Conservation (phyloP, 1,140 invertebrate species). For the Proales similis region DNA sequence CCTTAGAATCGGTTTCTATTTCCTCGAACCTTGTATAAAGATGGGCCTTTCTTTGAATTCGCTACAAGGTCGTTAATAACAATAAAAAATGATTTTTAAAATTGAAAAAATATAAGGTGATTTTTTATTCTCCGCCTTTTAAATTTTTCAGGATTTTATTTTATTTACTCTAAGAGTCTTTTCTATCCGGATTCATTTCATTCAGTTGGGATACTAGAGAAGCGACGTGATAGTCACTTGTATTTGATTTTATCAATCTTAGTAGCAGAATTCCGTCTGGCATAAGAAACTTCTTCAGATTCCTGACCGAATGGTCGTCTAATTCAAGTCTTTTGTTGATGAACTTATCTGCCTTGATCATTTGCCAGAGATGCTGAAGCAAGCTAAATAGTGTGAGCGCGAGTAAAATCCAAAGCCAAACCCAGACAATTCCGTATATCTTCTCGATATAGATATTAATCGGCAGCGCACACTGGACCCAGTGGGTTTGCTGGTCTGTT, state of each 20-base stretch:
- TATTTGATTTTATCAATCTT: conserved; percentile 24
- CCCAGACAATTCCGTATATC: conserved; percentile 2
- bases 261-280: conserved; percentile 2
- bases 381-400: neutral
- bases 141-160: too few relatives aligned
- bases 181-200: too few relatives aligned
- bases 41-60: too few relatives aligned
- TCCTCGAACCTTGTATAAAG: too few relatives aligned
- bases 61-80: too few relatives aligned
- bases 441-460: conserved; percentile 32
- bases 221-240: conserved; percentile 11
- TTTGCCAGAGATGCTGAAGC: neutral
- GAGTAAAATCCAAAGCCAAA: conserved; percentile 5
- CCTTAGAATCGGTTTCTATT: too few relatives aligned
- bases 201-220: neutral
- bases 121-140: too few relatives aligned
- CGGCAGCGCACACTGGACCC: conserved; percentile 20
- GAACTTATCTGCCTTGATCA: neutral
- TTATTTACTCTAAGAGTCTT: too few relatives aligned
- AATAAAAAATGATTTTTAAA: too few relatives aligned
- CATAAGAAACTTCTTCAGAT: neutral
- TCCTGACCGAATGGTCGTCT: neutral
- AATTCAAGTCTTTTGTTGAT: conserved; percentile 26
- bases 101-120: too few relatives aligned
- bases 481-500: conserved; percentile 6